A percentile compares a stretch with the other conserved stretches of the same genome.
Conservation (phyloP, 2,113 vertebrate species). For the Myrmecobius fasciatus region DNA sequence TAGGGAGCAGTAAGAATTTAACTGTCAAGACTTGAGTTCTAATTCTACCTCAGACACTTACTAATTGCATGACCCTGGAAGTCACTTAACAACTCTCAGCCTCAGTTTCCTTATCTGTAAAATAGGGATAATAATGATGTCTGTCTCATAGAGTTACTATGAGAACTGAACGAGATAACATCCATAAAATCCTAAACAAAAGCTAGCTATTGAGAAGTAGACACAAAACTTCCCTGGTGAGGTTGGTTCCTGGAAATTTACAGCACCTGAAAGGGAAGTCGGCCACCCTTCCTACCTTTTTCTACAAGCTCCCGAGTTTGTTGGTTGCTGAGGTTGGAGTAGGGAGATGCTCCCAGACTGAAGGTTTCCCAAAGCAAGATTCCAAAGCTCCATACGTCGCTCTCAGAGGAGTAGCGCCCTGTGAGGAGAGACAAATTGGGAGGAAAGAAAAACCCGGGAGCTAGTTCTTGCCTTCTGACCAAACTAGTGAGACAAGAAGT, state of each 20-base stretch:
- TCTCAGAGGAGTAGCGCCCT: conserved; percentile 95
- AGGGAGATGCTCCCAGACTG: conserved; percentile 91
- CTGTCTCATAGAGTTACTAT: not conserved
- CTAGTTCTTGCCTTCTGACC: not conserved
- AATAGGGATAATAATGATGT: not conserved
- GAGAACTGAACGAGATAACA: not conserved
- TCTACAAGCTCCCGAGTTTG: conserved; percentile 93
- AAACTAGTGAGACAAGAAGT: not conserved
- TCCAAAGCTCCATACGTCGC: conserved; percentile 97
- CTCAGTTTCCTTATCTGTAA: not conserved
- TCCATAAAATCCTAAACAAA: accelerated
- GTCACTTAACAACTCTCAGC: not conserved
- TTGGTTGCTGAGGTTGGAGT: conserved; percentile 93
- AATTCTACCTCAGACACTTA: not conserved
- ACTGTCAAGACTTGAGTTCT: not conserved
- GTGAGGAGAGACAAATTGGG: not conserved
- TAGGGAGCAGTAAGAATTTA: not conserved
- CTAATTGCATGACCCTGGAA: not conserved
- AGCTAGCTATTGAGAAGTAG: not conserved
- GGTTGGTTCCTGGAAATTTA: not conserved
- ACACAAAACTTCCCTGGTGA: not conserved
- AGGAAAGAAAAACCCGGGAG: not conserved
- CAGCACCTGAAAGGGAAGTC: accelerated
- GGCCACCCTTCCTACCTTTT: conserved; percentile 83
- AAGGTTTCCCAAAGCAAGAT: conserved; percentile 96